Base-by-base conservation (phyloP, 2,113 vertebrate species). In the Nicator chloris region DNA sequence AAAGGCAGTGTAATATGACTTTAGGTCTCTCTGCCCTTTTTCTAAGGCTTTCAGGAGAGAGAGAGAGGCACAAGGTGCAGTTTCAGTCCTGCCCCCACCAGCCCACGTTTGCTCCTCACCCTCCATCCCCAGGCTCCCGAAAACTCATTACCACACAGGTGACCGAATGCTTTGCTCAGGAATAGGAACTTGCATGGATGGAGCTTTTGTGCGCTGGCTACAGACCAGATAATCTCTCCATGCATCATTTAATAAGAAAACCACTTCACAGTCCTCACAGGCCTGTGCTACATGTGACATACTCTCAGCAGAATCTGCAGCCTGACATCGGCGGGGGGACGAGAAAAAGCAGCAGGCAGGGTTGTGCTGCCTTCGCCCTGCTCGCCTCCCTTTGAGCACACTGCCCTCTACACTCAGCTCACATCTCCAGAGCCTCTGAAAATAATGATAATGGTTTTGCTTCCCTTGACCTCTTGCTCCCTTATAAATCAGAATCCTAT, bases 401-500 rank as follows among this genome's bases (percentile, higher is more conserved):
- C 90, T 95, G 94, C 95, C 95, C 86, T 95, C 94, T 88, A 87
- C 28, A 86, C 90, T 95, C 90, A 61, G 95, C 94, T 96, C 92
- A 63, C 81, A 90, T 94, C 95, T 96, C 95, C 89, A 75, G 92
- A 95, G 96, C 80, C 84, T 92, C 76, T 77, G 91, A 95, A 96
- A 97, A 94, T 95, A 95, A 97, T 84, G 93, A 92, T 97, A 96
- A 96, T 95, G 85, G 93, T 21, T 97, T 95, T 96, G 60, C 90
- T 97, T 94, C 86, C 95, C 96, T 96, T 96, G 95, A 97, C 93
- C 95, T 95, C 87, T 61, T 86, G 94, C 63, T 90, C 90, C 82
- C 76, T 90, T 94, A 96, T 97, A 97, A 97, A 97, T 97, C 96
- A 97, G 92, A 93, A 86, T 82, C 95, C 83, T 88, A 94, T 85